Evolutionary conservation across 2,888 invertebrate species (phyloP), one percentile per base, ranked within the genome.

Genomic region (Rhagonycha lutea): DNA sequence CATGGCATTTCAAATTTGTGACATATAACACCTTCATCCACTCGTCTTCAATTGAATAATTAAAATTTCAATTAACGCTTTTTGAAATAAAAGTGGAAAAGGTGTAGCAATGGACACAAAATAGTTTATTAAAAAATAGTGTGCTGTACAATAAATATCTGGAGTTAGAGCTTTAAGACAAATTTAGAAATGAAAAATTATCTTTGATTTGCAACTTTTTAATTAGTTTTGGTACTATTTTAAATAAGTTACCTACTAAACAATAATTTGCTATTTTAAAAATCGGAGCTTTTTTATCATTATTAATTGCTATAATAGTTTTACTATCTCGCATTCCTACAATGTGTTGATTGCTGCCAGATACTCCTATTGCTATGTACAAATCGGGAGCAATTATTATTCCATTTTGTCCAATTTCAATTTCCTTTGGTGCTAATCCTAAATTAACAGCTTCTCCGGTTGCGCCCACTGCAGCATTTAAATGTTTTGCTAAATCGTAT

Each of bases 271-370:
- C 93, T 4, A 96, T 95, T 90, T 96, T 95, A 88, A 95, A 95
- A 83, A 98, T 98, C 12, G 98, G 98, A 3, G 98, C 98, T 82
- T 98, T 98, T 0, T 97, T 94, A 86, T 98, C 98, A 86, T 98
- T 98, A 88, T 98, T 98, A 84, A 98, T 98, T 69, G 98, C 98
- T 0, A 98, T 98, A 85, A 98, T 98, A 0, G 97, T 96, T 89
- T 98, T 98, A n/a, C 97, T 97, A 87, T 98, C 98, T 87, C 98
- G 98, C 97, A 98, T 98, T 76, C 97, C 98, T 72, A 98, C 98
- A 83, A 98, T 91, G 90, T 98, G 98, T 88, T 98, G 98, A 85
- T 98, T 98, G 68, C 98, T 98, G 47, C 98, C 98, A 65, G 97
- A 97, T 84, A 98, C 98, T 71, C 98, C 98, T 29, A 98, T 94